A percentile compares a stretch with the other conserved stretches of the same genome.
Conservation (phyloP, 2,888 invertebrate genomes). For the Masnerella sp. region DNA sequence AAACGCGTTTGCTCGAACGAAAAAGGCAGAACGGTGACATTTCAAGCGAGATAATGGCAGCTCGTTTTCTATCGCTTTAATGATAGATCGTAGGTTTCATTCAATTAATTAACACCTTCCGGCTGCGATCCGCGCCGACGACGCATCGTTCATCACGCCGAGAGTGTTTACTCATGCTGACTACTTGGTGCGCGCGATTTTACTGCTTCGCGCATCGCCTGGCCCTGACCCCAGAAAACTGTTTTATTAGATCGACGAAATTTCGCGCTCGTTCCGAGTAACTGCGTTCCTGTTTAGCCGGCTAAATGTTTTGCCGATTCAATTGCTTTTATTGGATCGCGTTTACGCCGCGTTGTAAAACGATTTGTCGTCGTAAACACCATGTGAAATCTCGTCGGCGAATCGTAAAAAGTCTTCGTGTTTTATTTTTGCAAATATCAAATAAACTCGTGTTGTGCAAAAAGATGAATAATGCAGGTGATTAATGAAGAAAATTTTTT, state of each 20-base stretch:
- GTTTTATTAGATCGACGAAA: constrained; percentile 53
- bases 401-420: constrained; percentile 1
- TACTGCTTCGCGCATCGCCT: constrained; percentile 21
- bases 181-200: constrained; percentile 40
- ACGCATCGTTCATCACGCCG: constrained; percentile 49
- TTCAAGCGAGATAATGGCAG: constrained; percentile 34
- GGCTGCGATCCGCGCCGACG: constrained; percentile 48
- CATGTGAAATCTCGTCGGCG: background rate
- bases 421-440: background rate
- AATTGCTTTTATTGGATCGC: constrained; percentile 25
- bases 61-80: constrained; percentile 43
- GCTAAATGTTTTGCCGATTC: constrained; percentile 27
- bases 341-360: constrained; percentile 32
- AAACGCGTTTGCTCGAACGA: no score
- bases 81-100: constrained; percentile 53
- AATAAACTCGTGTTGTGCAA: background rate
- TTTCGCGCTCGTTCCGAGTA: constrained; percentile 42
- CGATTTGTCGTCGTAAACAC: constrained; percentile 18
- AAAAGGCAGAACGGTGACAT: constrained; percentile 19
- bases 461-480: no score
- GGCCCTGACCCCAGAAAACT: constrained; percentile 61
- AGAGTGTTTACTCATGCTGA: constrained; percentile 56
- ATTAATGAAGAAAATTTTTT: no score
- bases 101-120: constrained; percentile 61
- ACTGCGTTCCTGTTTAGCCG: constrained; percentile 36